These are phyloP conservation scores for Acropora yongei DNA, from an alignment of 64 coral and sea anemone genomes.

Conservation along the genomic window DNA sequence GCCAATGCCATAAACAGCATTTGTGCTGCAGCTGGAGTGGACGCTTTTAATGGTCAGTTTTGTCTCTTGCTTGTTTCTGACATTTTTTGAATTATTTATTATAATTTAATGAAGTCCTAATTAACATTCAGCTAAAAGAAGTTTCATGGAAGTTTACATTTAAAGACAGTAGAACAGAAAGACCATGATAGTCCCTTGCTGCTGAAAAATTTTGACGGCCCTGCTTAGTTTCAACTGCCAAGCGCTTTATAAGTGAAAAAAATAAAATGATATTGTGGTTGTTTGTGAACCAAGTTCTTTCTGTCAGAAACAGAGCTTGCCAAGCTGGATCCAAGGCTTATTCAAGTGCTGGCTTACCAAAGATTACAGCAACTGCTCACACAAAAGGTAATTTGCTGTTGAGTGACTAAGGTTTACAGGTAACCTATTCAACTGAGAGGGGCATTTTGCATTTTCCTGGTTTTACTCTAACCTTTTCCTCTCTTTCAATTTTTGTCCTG, in stretches of 20 bases:
- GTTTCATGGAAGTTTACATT: too few species aligned
- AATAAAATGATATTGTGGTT: background rate
- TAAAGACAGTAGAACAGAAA: background rate
- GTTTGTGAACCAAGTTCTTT: constrained; percentile 17
- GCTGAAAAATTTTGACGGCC: too few species aligned
- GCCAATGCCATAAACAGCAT: constrained; percentile 97
- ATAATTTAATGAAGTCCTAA: background rate
- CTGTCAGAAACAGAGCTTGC: constrained; percentile 89
- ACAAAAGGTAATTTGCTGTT: constrained; percentile 68
- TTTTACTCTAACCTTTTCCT: too few species aligned
- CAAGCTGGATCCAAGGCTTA: constrained; percentile 91
- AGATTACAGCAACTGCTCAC: constrained; percentile 94
- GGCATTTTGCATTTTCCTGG: too few species aligned
- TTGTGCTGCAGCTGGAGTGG: constrained; percentile 93
- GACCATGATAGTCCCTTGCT: too few species aligned
- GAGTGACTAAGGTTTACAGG: background rate
- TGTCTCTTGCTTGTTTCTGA: background rate
- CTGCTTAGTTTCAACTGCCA: too few species aligned
- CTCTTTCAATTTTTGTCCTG: too few species aligned
- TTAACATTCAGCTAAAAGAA: background rate
- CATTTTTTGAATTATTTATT: background rate
- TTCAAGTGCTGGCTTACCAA: constrained; percentile 97
- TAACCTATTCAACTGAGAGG: too few species aligned
- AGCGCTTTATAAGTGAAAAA: too few species aligned
- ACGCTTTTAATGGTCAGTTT: constrained; percentile 97